Percentiles rank a stretch among this genome's conserved stretches.
Conservation (phyloP, 1,140 invertebrate genomes). For the Zaprionus inermis region DNA sequence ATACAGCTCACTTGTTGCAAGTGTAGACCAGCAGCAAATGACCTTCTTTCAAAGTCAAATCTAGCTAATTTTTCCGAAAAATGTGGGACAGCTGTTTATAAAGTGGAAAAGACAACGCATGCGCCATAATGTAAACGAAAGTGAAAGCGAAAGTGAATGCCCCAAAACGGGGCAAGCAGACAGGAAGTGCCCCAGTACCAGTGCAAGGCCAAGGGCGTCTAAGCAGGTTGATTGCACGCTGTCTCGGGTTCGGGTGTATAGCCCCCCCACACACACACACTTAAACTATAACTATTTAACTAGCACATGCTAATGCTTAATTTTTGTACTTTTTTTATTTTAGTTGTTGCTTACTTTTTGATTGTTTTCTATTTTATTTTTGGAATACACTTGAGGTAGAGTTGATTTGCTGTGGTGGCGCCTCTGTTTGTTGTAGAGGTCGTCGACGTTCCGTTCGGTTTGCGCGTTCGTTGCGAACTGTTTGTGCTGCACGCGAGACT, state of each 20-base stretch:
- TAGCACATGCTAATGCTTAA: neutral
- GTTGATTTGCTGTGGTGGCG: constrained; percentile 48
- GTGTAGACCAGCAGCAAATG: constrained; percentile 37
- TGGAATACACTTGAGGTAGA: constrained; percentile 39
- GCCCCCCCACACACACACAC: neutral
- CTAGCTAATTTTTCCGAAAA: constrained; percentile 34
- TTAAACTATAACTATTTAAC: neutral
- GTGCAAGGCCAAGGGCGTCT: constrained; percentile 20
- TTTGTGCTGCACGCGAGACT: constrained; percentile 60
- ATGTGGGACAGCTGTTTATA: constrained; percentile 60
- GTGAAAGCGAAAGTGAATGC: constrained; percentile 40
- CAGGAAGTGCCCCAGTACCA: constrained; percentile 12
- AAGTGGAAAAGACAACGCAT: constrained; percentile 51
- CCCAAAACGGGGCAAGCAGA: neutral
- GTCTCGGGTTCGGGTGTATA: neutral
- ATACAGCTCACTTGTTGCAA: constrained; percentile 61
- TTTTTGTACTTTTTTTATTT: constrained; percentile 13
- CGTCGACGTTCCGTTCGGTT: constrained; percentile 74
- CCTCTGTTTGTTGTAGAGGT: constrained; percentile 52
- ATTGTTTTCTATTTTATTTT: constrained; percentile 26
- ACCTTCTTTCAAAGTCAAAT: constrained; percentile 78
- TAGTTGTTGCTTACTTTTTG: constrained; percentile 54
- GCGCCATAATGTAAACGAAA: constrained; percentile 67
- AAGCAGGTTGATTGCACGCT: constrained; percentile 22
- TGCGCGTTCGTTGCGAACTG: constrained; percentile 73